A percentile compares a stretch with the other conserved stretches of the same genome.
These are phyloP conservation scores for Parnassius smintheus DNA, from an alignment of 2,888 invertebrate genomes.

Conservation along the genomic window DNA sequence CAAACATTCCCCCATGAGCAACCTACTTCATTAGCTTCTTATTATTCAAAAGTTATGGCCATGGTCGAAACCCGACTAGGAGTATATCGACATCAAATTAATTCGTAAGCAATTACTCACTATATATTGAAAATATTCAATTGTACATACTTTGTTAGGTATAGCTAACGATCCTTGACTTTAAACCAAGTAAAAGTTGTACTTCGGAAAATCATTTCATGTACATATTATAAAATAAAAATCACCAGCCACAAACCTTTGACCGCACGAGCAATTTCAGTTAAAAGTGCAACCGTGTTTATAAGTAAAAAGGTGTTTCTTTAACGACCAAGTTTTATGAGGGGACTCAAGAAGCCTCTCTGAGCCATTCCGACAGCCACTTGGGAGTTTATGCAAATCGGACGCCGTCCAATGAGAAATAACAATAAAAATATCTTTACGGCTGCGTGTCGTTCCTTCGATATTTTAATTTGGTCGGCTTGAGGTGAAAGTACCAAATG, in stretches of 20 bases:
- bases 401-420: slow-evolving; percentile 51
- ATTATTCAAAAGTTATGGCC: too few species aligned
- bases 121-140: too few species aligned
- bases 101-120: too few species aligned
- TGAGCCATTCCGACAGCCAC: slow-evolving; percentile 56
- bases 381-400: slow-evolving; percentile 70
- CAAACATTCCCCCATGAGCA: too few species aligned
- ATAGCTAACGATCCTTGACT: neutral
- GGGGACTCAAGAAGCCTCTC: slow-evolving; percentile 44
- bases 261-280: slow-evolving; percentile 18
- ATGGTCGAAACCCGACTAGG: too few species aligned
- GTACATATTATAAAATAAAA: neutral
- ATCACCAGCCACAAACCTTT: slow-evolving; percentile 4
- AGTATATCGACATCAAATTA: too few species aligned
- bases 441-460: slow-evolving; percentile 46
- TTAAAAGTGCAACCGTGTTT: slow-evolving; percentile 30
- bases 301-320: slow-evolving; percentile 65
- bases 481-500: slow-evolving; percentile 52
- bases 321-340: slow-evolving; percentile 71
- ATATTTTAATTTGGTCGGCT: slow-evolving; percentile 50
- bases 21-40: too few species aligned
- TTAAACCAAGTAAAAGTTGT: too few species aligned
- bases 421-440: slow-evolving; percentile 48
- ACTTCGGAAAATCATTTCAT: neutral
- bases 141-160: neutral